Evolutionary conservation across 2,797 vertebrate species (phyloP).

Genomic region (Picus viridis): DNA sequence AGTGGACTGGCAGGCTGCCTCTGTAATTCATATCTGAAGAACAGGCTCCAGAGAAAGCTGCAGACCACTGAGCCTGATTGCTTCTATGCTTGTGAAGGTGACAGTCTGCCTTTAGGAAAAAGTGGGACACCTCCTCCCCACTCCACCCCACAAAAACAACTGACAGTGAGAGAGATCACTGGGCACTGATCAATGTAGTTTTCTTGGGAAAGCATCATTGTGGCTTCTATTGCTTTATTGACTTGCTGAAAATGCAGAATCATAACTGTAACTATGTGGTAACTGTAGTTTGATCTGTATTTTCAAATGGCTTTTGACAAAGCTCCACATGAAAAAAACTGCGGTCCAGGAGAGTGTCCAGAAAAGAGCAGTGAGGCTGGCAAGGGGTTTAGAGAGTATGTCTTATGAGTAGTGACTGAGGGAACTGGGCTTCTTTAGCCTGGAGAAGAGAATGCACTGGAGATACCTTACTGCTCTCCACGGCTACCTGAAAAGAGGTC

Average conservation of each 20-base stretch:
- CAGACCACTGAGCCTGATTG: not conserved
- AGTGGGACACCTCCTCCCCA: too few relatives aligned
- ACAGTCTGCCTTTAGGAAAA: not conserved
- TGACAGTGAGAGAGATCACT: not conserved
- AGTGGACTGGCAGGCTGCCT: not conserved
- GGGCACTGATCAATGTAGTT: not conserved
- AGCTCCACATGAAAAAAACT: not conserved
- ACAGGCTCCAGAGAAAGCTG: not conserved
- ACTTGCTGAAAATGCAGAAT: not conserved
- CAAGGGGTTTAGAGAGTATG: too few relatives aligned
- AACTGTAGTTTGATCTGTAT: not conserved
- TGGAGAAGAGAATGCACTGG: too few relatives aligned
- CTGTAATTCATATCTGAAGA: not conserved
- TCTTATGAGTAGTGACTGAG: too few relatives aligned
- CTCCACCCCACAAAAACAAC: too few relatives aligned
- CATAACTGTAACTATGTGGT: not conserved
- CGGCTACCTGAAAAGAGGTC: too few relatives aligned
- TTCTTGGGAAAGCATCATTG: not conserved
- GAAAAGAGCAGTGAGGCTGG: too few relatives aligned
- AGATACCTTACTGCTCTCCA: too few relatives aligned
- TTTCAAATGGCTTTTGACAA: not conserved
- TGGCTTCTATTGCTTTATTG: not conserved
- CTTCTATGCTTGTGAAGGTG: not conserved
- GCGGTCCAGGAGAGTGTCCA: too few relatives aligned
- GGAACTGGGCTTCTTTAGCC: too few relatives aligned